These are phyloP conservation scores for Teinopalpus imperialis DNA, from an alignment of 2,888 invertebrate genomes.

Conservation along the genomic window DNA sequence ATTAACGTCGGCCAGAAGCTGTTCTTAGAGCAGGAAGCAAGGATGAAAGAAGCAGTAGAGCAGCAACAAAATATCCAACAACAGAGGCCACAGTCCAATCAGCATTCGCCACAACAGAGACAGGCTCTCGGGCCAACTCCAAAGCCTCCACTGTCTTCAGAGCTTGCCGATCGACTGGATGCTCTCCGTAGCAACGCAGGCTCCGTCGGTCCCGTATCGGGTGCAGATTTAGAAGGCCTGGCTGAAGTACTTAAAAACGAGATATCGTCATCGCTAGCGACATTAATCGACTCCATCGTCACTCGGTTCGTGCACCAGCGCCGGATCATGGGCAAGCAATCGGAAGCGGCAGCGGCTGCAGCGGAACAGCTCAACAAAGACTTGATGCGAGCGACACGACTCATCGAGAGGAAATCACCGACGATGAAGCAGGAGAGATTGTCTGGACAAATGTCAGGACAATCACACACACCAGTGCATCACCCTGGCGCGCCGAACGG, in stretches of 20 bases:
- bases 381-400: constrained; percentile 89
- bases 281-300: constrained; percentile 93
- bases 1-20: constrained; percentile 89
- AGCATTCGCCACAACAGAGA: constrained; percentile 80
- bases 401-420: constrained; percentile 92
- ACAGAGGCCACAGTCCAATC: constrained; percentile 82
- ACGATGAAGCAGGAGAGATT: constrained; percentile 86
- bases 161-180: constrained; percentile 89
- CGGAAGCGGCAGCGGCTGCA: constrained; percentile 89
- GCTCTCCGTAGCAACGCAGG: constrained; percentile 87
- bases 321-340: constrained; percentile 88
- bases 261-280: constrained; percentile 91
- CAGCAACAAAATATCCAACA: constrained; percentile 80
- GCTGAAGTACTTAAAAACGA: constrained; percentile 96
- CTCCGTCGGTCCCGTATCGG: constrained; percentile 85
- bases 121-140: constrained; percentile 71
- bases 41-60: constrained; percentile 86
- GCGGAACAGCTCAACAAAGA: constrained; percentile 94
- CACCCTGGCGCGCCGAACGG: constrained; percentile 69
- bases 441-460: constrained; percentile 79
- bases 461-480: constrained; percentile 80
- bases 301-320: constrained; percentile 92
- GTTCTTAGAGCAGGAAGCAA: constrained; percentile 90
- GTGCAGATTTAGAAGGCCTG: constrained; percentile 92
- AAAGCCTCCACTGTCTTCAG: constrained; percentile 82